A percentile compares a stretch with the other conserved stretches of the same genome.
phyloP scores from a whole-genome alignment of 2,113 vertebrate genomes.

The Ciconia maguari region DNA sequence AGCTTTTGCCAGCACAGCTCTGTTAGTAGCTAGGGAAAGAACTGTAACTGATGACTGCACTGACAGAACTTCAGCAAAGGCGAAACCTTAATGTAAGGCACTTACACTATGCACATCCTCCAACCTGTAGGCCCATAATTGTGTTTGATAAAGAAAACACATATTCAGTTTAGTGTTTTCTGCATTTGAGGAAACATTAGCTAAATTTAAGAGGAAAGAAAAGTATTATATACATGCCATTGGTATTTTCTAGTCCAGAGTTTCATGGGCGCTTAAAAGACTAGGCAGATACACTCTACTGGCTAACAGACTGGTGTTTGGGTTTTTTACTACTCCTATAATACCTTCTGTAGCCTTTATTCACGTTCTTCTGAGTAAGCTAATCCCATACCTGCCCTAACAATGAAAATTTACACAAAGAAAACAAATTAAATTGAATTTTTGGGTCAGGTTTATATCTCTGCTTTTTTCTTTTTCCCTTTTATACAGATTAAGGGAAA shows the following conservation, averaged over 20 bases:
- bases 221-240: not conserved
- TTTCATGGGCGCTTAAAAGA: not conserved
- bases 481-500: not conserved
- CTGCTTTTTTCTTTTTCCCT: no score
- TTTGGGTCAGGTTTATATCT: not conserved
- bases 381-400: not conserved
- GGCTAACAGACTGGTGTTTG: not conserved
- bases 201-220: not conserved
- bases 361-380: not conserved
- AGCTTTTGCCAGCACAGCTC: not conserved
- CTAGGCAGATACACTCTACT: not conserved
- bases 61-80: fast-evolving
- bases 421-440: not conserved
- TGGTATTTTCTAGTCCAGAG: not conserved
- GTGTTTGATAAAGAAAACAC: not conserved
- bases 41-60: not conserved
- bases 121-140: fast-evolving
- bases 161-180: not conserved
- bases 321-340: not conserved
- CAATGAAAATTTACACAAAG: not conserved
- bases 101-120: not conserved
- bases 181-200: not conserved
- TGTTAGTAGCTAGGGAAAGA: not conserved
- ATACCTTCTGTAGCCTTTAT: not conserved
- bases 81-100: not conserved